These are phyloP conservation scores for Campylorhamphus procurvoides DNA, from an alignment of 2,113 vertebrate genomes.

Conservation along the genomic window DNA sequence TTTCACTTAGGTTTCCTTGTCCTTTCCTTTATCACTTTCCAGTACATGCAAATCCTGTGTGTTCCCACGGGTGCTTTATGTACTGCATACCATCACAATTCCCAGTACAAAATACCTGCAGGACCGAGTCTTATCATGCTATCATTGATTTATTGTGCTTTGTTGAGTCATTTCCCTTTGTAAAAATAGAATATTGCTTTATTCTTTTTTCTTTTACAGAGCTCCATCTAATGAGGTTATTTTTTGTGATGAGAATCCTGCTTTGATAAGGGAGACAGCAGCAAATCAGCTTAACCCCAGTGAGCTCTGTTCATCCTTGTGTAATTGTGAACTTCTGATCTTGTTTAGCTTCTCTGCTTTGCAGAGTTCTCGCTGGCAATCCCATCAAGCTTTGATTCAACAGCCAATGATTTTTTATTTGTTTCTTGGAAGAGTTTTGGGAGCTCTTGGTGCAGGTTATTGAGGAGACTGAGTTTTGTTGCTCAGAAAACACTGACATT, in stretches of 20 bases:
- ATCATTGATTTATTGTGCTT: neutral
- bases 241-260: neutral
- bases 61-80: neutral
- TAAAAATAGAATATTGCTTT: neutral
- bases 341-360: neutral
- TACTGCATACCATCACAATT: neutral
- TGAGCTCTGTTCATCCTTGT: neutral
- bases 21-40: neutral
- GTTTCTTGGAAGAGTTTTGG: neutral
- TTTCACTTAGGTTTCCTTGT: neutral
- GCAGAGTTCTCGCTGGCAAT: neutral
- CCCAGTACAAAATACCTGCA: neutral
- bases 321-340: neutral
- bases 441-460: neutral
- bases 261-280: neutral
- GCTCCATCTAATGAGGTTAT: neutral
- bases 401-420: conserved; percentile 1
- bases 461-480: conserved; percentile 30
- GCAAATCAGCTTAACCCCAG: neutral
- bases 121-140: neutral
- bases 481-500: neutral
- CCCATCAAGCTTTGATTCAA: conserved; percentile 13
- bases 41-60: neutral
- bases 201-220: neutral
- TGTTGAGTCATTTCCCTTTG: neutral